Evolutionary conservation across 2,113 vertebrate species (phyloP).

Genomic region (Colossoma macropomum): DNA sequence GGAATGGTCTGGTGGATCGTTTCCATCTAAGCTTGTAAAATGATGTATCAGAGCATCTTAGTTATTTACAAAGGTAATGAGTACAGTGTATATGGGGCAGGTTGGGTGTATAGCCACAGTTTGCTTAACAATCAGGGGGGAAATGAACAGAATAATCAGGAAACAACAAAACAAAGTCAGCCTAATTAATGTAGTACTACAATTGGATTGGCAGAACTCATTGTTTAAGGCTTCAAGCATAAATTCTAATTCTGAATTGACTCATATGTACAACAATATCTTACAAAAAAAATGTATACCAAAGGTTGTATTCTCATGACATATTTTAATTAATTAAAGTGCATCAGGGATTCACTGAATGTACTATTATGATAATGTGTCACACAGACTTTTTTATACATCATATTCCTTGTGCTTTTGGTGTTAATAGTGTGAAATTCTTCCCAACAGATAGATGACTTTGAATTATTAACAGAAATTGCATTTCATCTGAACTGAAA

Average conservation of each 20-base stretch:
- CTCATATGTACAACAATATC: no score
- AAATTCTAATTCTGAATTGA: background rate
- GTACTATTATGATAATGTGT: background rate
- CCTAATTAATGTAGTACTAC: background rate
- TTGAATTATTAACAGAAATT: background rate
- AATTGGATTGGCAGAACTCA: background rate
- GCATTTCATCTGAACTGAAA: background rate
- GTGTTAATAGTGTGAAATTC: background rate
- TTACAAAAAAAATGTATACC: no score
- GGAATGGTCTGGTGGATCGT: slow-evolving; percentile 18
- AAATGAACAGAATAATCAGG: background rate
- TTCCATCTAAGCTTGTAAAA: slow-evolving; percentile 44
- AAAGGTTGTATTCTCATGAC: background rate
- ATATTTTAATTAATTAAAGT: background rate
- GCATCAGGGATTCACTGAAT: background rate
- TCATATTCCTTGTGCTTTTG: no score
- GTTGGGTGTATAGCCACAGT: background rate
- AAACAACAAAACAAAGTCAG: no score
- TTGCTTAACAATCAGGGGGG: background rate
- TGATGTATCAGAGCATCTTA: background rate
- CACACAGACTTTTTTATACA: no score
- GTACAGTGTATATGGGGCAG: background rate
- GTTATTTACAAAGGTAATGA: slow-evolving; percentile 19
- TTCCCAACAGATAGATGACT: background rate
- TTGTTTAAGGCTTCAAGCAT: background rate